Percentiles rank a stretch among this genome's conserved stretches.
These are phyloP conservation scores for Myiopsitta monachus DNA, from an alignment of 2,113 vertebrate genomes.

Conservation along the genomic window DNA sequence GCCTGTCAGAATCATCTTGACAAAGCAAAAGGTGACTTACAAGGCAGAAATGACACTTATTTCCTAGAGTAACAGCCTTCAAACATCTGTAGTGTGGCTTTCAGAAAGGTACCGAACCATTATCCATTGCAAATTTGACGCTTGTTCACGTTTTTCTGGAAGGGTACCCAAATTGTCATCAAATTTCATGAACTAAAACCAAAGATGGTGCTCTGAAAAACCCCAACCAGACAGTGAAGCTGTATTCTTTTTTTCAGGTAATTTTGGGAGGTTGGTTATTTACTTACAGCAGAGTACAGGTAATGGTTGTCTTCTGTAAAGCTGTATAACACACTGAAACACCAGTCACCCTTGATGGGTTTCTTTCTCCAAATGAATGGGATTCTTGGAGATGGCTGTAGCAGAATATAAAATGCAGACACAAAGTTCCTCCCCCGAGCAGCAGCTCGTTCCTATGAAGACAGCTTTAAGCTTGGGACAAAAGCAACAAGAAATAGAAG, in stretches of 20 bases:
- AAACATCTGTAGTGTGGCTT: neutral
- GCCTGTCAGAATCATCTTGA: neutral
- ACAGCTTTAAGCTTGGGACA: neutral
- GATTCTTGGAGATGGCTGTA: neutral
- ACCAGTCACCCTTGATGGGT: neutral
- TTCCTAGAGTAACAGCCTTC: neutral
- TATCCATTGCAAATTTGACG: neutral
- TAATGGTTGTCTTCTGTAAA: neutral
- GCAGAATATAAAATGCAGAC: neutral
- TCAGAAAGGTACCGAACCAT: neutral
- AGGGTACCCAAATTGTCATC: neutral
- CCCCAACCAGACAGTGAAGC: neutral
- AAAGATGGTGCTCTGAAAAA: neutral
- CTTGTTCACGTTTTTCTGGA: neutral
- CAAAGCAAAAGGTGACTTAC: neutral
- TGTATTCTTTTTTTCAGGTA: neutral
- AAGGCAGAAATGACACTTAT: neutral
- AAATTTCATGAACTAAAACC: neutral
- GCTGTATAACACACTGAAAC: neutral
- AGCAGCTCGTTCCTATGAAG: rapidly evolving
- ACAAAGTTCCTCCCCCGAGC: neutral
- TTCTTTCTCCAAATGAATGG: neutral
- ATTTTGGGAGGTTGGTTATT: neutral
- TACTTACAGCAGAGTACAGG: neutral
- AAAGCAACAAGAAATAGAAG: neutral